A percentile compares a stretch with the other conserved stretches of the same genome.
phyloP scores from a whole-genome alignment of 2,113 vertebrate genomes.

The Gavialis gangeticus region DNA sequence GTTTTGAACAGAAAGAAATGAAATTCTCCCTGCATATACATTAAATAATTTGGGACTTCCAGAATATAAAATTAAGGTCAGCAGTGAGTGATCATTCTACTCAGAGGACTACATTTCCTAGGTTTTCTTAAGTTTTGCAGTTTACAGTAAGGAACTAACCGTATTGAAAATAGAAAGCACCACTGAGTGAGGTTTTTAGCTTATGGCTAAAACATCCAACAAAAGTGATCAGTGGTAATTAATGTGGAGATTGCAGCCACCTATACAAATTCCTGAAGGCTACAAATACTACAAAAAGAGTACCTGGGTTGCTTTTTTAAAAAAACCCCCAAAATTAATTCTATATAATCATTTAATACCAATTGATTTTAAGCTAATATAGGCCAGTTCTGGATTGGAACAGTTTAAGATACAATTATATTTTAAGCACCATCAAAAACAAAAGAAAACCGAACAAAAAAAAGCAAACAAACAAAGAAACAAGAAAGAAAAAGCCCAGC shows the following conservation, averaged over 20 bases:
- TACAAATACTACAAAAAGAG: not conserved
- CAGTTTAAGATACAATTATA: conserved; percentile 3
- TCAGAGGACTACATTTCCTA: not conserved
- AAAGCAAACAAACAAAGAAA: not conserved
- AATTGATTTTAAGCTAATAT: not conserved
- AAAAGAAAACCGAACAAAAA: not conserved
- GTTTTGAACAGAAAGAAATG: not conserved
- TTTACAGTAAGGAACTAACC: not conserved
- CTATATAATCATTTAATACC: not conserved
- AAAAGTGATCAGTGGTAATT: not conserved
- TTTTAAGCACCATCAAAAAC: not conserved
- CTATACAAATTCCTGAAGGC: not conserved
- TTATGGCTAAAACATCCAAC: not conserved
- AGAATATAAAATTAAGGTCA: not conserved
- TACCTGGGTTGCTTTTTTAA: not conserved
- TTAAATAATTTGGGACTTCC: not conserved
- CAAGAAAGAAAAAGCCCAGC: not conserved
- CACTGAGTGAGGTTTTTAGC: not conserved
- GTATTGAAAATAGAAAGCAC: not conserved
- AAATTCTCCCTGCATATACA: not conserved
- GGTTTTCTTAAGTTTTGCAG: not conserved
- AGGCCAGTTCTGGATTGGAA: conserved; percentile 2
- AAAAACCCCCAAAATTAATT: not conserved
- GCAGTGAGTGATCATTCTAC: not conserved
- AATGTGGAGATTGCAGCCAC: not conserved